These are phyloP conservation scores for Mus spretus DNA, from an alignment of 2,797 vertebrate genomes.

Conservation along the genomic window DNA sequence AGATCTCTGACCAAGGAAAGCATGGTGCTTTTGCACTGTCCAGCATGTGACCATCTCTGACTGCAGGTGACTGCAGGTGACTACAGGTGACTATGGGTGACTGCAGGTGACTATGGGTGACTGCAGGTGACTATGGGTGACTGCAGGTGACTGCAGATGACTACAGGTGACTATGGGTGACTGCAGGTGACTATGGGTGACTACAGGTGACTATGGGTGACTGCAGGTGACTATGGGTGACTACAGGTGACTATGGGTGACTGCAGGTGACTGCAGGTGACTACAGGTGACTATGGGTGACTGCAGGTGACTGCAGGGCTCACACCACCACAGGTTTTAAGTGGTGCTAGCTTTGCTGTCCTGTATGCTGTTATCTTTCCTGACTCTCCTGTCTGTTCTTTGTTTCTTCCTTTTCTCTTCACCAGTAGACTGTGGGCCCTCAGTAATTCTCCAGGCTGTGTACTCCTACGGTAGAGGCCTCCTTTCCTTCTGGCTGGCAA, in stretches of 20 bases:
- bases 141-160: too few species aligned
- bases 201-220: too few species aligned
- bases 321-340: neutral
- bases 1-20: neutral
- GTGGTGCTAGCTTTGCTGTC: neutral
- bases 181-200: too few species aligned
- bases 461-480: neutral
- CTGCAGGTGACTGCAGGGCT: too few species aligned
- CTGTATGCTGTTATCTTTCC: neutral
- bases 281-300: too few species aligned
- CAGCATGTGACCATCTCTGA: neutral
- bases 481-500: conserved; percentile 27
- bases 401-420: conserved; percentile 31
- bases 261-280: too few species aligned
- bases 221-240: too few species aligned
- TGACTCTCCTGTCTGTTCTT: conserved; percentile 5
- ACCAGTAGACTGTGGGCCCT: neutral
- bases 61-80: neutral
- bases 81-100: too few species aligned
- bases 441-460: neutral
- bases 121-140: too few species aligned
- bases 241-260: too few species aligned
- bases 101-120: too few species aligned
- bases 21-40: neutral
- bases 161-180: too few species aligned